A percentile compares a stretch with the other conserved stretches of the same genome.
Evolutionary conservation across 2,888 invertebrate genomes (phyloP).

Genomic region (Drosophila rellima): DNA sequence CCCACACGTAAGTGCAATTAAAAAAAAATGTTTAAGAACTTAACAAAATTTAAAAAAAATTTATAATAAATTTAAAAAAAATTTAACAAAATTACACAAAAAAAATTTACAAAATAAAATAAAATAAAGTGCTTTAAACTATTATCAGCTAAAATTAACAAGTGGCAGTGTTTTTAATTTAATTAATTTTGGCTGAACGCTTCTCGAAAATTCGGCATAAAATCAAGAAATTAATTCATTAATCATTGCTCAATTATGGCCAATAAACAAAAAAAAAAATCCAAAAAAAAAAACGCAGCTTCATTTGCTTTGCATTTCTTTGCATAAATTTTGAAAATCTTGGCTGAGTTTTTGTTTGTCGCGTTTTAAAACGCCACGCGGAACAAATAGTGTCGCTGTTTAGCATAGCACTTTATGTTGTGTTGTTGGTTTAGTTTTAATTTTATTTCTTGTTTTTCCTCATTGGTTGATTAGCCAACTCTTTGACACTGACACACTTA

Average conservation of each 20-base stretch:
- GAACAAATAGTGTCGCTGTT: conserved; percentile 54
- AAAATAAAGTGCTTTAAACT: conserved; percentile 1
- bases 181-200: no score
- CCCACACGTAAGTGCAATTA: conserved; percentile 86
- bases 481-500: conserved; percentile 71
- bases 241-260: conserved; percentile 35
- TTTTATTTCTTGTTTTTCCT: background rate
- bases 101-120: background rate
- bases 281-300: conserved; percentile 28
- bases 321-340: conserved; percentile 63
- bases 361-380: conserved; percentile 44
- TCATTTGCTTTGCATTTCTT: conserved; percentile 30
- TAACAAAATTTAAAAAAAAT: no score
- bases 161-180: background rate
- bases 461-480: conserved; percentile 42
- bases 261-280: background rate
- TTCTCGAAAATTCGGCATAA: conserved; percentile 52
- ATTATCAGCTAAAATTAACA: conserved; percentile 1
- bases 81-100: background rate
- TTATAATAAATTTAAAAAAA: no score
- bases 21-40: no score
- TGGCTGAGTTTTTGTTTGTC: conserved; percentile 12
- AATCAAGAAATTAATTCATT: conserved; percentile 23
- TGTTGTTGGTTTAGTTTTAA: conserved; percentile 26
- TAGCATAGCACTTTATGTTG: conserved; percentile 72